Conservation (phyloP, 1,140 invertebrate species). For the Lepidostoma basale region DNA sequence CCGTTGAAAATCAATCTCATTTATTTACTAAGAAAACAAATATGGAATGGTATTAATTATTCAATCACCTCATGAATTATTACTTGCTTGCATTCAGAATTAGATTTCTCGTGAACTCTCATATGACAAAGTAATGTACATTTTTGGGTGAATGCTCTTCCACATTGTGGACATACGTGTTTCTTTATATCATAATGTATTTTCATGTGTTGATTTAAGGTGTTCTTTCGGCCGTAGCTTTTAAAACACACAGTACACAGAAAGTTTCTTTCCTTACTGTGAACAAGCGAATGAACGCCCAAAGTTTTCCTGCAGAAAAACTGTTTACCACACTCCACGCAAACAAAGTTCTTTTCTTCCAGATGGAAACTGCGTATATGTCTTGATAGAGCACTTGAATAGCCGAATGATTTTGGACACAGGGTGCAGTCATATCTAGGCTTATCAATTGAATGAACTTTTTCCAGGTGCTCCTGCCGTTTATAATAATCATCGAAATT, state of each 20-base stretch:
- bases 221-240: slow-evolving; percentile 51
- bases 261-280: slow-evolving; percentile 61
- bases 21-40: too few relatives aligned
- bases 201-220: slow-evolving; percentile 78
- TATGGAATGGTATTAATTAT: not conserved
- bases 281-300: slow-evolving; percentile 59
- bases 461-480: slow-evolving; percentile 54
- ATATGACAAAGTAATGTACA: slow-evolving; percentile 53
- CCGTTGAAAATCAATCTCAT: too few relatives aligned
- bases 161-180: slow-evolving; percentile 54
- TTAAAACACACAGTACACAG: slow-evolving; percentile 61
- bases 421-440: slow-evolving; percentile 49
- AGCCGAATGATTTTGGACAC: slow-evolving; percentile 52
- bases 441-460: slow-evolving; percentile 49
- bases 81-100: not conserved
- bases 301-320: slow-evolving; percentile 52
- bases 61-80: not conserved
- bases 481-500: slow-evolving; percentile 59
- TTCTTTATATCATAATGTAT: slow-evolving; percentile 67
- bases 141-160: slow-evolving; percentile 54
- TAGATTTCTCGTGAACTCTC: slow-evolving; percentile 45
- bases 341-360: slow-evolving; percentile 52
- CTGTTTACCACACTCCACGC: slow-evolving; percentile 51
- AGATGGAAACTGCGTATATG: slow-evolving; percentile 53
- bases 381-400: slow-evolving; percentile 48